phyloP scores from a whole-genome alignment of 2,888 invertebrate species.

The Drosophila neutralis region DNA sequence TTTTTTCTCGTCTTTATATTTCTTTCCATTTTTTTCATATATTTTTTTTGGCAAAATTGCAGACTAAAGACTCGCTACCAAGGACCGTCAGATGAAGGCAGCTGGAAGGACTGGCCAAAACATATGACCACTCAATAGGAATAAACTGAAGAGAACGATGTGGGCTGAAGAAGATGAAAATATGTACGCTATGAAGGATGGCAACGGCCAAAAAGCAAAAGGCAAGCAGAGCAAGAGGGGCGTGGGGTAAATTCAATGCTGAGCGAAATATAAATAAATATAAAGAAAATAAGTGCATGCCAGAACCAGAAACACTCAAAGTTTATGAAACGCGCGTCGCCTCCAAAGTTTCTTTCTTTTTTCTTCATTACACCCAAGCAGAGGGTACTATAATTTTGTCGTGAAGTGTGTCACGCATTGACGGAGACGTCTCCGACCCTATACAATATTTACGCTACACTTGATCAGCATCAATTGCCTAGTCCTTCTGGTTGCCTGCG shows the following conservation, averaged over 20 bases:
- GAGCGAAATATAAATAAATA: constrained; percentile 76
- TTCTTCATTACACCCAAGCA: constrained; percentile 6
- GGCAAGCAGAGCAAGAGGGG: background rate
- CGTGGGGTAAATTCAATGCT: constrained; percentile 40
- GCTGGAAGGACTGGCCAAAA: constrained; percentile 47
- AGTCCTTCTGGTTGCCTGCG: background rate
- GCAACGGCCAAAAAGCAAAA: constrained; percentile 21
- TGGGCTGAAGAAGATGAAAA: constrained; percentile 40
- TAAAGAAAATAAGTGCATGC: constrained; percentile 76
- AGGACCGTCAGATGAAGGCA: constrained; percentile 47
- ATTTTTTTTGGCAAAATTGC: constrained; percentile 35
- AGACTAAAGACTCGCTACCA: constrained; percentile 21
- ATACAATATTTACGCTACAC: background rate
- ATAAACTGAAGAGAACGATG: constrained; percentile 19
- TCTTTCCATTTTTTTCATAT: background rate
- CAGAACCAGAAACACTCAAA: constrained; percentile 79
- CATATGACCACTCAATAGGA: constrained; percentile 75
- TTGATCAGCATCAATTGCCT: background rate
- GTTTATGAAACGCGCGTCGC: constrained; percentile 80
- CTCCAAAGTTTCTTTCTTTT: constrained; percentile 64
- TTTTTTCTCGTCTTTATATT: constrained; percentile 23
- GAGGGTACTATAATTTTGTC: constrained; percentile 1
- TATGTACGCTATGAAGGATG: constrained; percentile 50
- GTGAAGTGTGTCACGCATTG: background rate
- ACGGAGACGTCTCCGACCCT: background rate